These are phyloP conservation scores for Alloscopus bannaensis DNA, from an alignment of 2,888 invertebrate genomes.

Conservation along the genomic window DNA sequence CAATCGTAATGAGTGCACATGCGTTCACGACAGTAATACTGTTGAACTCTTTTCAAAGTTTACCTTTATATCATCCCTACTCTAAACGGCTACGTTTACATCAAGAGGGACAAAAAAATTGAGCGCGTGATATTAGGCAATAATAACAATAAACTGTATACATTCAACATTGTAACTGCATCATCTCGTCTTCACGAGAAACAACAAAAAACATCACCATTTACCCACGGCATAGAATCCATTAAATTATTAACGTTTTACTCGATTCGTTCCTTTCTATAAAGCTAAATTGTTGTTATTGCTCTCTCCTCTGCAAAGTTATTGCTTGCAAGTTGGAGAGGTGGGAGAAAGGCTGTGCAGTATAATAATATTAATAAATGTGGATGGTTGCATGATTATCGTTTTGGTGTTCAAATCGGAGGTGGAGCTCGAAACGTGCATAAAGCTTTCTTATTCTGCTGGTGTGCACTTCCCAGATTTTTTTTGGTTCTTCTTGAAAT, in stretches of 20 bases:
- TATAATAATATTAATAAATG: slow-evolving; percentile 14
- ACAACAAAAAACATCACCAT: slow-evolving; percentile 27
- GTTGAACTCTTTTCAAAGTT: neutral
- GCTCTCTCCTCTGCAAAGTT: too few relatives aligned
- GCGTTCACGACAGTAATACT: neutral
- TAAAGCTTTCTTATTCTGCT: slow-evolving; percentile 21
- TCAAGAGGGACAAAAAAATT: slow-evolving; percentile 2
- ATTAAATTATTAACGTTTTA: slow-evolving; percentile 44
- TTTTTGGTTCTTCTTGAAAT: neutral
- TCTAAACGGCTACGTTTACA: neutral
- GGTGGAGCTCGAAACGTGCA: slow-evolving; percentile 20
- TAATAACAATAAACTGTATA: slow-evolving; percentile 46
- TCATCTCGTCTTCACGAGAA: slow-evolving; percentile 26
- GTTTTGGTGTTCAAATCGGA: slow-evolving; percentile 4
- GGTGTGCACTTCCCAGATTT: slow-evolving; percentile 11
- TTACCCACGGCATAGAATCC: slow-evolving; percentile 47
- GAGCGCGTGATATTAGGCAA: slow-evolving; percentile 40
- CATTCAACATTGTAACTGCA: slow-evolving; percentile 34
- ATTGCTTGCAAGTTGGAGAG: too few relatives aligned
- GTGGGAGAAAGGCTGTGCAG: neutral
- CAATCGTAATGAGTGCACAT: neutral
- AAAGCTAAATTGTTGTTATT: neutral
- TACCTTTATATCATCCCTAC: neutral
- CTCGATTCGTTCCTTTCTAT: neutral
- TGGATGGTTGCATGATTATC: slow-evolving; percentile 35